phyloP scores from a whole-genome alignment of 2,113 vertebrate genomes.

The Hemiscyllium ocellatum region DNA sequence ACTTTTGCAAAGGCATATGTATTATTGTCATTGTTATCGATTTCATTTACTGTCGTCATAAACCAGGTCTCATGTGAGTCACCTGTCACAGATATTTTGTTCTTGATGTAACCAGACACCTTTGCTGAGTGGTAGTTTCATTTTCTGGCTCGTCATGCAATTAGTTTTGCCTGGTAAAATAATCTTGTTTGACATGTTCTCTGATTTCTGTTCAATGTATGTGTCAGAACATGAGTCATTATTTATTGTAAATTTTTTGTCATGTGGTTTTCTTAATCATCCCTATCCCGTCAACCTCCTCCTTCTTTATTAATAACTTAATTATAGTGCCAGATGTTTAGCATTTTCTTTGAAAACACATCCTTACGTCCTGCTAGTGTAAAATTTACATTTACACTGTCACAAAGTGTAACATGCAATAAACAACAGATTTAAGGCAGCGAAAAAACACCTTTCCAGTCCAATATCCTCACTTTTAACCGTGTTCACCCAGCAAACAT shows the following conservation, averaged over 20 bases:
- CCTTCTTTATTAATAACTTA: background rate
- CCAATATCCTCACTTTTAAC: background rate
- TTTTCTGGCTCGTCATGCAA: background rate
- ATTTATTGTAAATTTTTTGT: background rate
- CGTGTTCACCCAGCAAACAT: no score
- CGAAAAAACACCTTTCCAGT: background rate
- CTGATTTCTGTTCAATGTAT: no score
- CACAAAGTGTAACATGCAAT: background rate
- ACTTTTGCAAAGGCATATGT: no score
- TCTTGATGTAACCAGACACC: background rate
- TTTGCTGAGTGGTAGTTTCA: background rate
- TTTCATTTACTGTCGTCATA: background rate
- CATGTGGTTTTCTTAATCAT: background rate
- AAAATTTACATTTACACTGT: background rate
- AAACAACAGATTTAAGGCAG: background rate
- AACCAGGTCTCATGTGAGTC: background rate
- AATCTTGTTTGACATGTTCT: background rate
- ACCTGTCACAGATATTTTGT: background rate
- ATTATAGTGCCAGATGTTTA: background rate
- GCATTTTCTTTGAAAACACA: background rate
- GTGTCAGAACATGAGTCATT: background rate
- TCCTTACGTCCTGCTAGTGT: background rate
- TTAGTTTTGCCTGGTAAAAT: background rate
- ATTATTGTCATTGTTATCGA: background rate
- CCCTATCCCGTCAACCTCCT: background rate